phyloP scores from a whole-genome alignment of 2,888 invertebrate genomes.

The Microplitis manilae region DNA sequence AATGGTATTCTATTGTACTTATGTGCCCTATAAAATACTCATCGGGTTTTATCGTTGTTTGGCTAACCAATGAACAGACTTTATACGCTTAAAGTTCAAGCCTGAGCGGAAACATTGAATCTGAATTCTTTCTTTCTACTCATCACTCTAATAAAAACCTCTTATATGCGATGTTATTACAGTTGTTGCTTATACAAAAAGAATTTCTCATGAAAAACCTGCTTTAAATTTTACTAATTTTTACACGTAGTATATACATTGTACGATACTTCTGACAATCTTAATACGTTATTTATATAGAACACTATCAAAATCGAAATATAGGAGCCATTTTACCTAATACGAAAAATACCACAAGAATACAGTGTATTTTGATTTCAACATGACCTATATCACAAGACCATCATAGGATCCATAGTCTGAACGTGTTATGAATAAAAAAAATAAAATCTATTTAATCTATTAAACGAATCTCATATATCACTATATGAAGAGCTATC shows the following conservation, averaged over 20 bases:
- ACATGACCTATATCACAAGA: too few species aligned
- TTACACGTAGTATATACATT: neutral
- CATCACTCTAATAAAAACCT: constrained; percentile 26
- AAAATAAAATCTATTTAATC: too few species aligned
- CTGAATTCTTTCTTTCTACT: constrained; percentile 55
- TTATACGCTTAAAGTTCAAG: constrained; percentile 51
- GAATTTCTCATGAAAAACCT: neutral
- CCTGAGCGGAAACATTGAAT: constrained; percentile 67
- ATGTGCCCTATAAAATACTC: constrained; percentile 70
- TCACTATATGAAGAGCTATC: too few species aligned
- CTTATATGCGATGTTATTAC: constrained; percentile 64
- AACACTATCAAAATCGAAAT: too few species aligned
- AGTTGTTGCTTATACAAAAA: constrained; percentile 59
- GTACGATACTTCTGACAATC: neutral
- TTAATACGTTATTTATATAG: neutral
- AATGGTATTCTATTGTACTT: constrained; percentile 64
- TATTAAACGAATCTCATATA: too few species aligned
- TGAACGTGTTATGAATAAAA: too few species aligned
- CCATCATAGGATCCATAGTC: too few species aligned
- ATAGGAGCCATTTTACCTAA: too few species aligned
- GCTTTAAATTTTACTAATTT: constrained; percentile 15
- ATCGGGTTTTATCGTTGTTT: constrained; percentile 71
- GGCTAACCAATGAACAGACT: constrained; percentile 62
- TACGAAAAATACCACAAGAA: too few species aligned
- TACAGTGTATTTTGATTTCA: too few species aligned